Evolutionary conservation across 2,888 invertebrate genomes (phyloP).

Genomic region (Pachydiplax longipennis): DNA sequence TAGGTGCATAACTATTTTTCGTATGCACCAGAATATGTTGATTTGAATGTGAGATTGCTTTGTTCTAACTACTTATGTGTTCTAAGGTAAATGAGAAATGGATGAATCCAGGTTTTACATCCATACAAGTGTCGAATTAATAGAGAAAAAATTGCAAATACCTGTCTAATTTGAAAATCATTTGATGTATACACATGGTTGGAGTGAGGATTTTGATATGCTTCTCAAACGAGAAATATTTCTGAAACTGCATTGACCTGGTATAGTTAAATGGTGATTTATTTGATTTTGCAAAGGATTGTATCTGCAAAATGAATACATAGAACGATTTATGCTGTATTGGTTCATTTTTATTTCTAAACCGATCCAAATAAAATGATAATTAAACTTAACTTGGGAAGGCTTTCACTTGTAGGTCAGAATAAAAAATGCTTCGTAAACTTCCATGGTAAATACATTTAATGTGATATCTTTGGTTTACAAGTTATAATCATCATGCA

Average conservation of each 20-base stretch:
- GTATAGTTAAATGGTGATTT: background rate
- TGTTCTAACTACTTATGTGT: slow-evolving; percentile 5
- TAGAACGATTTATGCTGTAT: slow-evolving; percentile 19
- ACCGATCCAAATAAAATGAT: background rate
- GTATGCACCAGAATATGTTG: background rate
- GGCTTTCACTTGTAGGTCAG: no score
- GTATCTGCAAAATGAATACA: slow-evolving; percentile 9
- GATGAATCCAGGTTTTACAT: slow-evolving; percentile 1
- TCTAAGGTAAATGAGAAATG: background rate
- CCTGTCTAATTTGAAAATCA: background rate
- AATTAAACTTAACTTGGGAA: no score
- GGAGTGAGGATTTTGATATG: slow-evolving; percentile 13
- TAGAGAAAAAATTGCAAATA: background rate
- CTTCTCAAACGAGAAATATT: background rate
- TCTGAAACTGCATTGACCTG: background rate
- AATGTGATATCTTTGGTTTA: no score
- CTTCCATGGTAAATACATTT: no score
- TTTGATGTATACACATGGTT: background rate
- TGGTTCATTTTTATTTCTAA: background rate
- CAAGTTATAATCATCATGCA: no score
- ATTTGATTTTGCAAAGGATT: slow-evolving; percentile 1
- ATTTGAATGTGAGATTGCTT: background rate
- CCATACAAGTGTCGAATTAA: background rate
- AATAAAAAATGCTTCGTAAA: no score
- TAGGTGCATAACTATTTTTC: background rate